Percentiles rank a stretch among this genome's conserved stretches.
Conservation (phyloP, 2,113 vertebrate species). For the Pseudopipra pipra region DNA sequence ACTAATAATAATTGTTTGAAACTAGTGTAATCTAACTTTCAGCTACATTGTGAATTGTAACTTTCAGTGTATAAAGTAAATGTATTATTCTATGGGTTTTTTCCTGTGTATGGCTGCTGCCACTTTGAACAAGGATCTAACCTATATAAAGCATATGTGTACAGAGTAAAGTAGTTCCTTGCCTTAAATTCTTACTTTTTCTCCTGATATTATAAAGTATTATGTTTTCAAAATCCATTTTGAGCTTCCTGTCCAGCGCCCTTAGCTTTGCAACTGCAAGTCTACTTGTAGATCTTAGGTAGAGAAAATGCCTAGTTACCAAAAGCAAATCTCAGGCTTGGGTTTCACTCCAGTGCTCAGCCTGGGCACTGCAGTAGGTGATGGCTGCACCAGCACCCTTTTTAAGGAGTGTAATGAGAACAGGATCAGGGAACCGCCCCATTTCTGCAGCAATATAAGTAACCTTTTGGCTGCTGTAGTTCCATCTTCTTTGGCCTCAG, state of each 20-base stretch:
- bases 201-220: not conserved
- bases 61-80: not conserved
- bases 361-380: accelerated
- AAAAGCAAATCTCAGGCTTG: not conserved
- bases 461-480: not conserved
- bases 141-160: not conserved
- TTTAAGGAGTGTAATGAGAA: not conserved
- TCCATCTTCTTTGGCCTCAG: not conserved
- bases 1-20: not conserved
- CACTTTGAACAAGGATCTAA: not conserved
- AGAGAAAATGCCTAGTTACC: not conserved
- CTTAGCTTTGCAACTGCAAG: not conserved
- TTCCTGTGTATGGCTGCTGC: not conserved
- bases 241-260: not conserved
- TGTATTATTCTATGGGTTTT: not conserved
- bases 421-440: not conserved
- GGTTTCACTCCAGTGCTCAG: not conserved
- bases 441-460: not conserved
- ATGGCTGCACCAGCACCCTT: not conserved
- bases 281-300: not conserved
- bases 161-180: not conserved
- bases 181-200: not conserved
- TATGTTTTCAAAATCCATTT: not conserved
- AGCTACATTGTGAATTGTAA: not conserved
- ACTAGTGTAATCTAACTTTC: not conserved